Conservation (phyloP, 2,797 vertebrate genomes). For the Silurus lanzhouensis region DNA sequence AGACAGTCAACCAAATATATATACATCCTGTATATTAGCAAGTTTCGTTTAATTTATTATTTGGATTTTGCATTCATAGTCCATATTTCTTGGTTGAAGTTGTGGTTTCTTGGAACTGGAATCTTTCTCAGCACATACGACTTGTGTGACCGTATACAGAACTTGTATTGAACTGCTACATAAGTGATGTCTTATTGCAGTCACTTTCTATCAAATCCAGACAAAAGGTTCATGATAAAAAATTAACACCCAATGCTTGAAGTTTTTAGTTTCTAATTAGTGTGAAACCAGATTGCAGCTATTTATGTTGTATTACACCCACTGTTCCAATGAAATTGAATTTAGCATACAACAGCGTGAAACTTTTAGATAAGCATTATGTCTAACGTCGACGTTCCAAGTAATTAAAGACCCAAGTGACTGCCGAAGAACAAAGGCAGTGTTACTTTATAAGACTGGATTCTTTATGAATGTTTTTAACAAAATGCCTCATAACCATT, state of each 20-base stretch:
- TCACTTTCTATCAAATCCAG: slow-evolving; percentile 30
- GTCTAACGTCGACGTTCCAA: not conserved
- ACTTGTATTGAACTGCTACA: slow-evolving; percentile 31
- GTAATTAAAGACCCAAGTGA: slow-evolving; percentile 13
- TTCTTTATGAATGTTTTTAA: slow-evolving; percentile 21
- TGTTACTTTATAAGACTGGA: slow-evolving; percentile 14
- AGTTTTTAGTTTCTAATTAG: slow-evolving; percentile 20
- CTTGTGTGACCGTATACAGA: slow-evolving; percentile 6
- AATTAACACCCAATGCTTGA: slow-evolving; percentile 42
- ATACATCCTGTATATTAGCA: too few species aligned
- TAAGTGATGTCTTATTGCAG: slow-evolving; percentile 29
- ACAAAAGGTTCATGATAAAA: slow-evolving; percentile 28
- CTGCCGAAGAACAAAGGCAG: slow-evolving; percentile 14
- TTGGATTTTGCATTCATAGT: not conserved
- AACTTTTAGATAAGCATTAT: slow-evolving; percentile 23
- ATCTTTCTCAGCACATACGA: slow-evolving; percentile 21
- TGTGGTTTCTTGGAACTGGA: not conserved
- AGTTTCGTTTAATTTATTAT: too few species aligned
- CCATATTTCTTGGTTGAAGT: not conserved
- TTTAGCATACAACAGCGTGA: not conserved
- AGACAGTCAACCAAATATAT: too few species aligned
- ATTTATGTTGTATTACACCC: not conserved
- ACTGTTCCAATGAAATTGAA: not conserved
- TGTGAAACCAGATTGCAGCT: not conserved
- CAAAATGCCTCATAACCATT: slow-evolving; percentile 26